A percentile compares a stretch with the other conserved stretches of the same genome.
Evolutionary conservation across 2,113 vertebrate species (phyloP).

Genomic region (Rhipidura dahli): DNA sequence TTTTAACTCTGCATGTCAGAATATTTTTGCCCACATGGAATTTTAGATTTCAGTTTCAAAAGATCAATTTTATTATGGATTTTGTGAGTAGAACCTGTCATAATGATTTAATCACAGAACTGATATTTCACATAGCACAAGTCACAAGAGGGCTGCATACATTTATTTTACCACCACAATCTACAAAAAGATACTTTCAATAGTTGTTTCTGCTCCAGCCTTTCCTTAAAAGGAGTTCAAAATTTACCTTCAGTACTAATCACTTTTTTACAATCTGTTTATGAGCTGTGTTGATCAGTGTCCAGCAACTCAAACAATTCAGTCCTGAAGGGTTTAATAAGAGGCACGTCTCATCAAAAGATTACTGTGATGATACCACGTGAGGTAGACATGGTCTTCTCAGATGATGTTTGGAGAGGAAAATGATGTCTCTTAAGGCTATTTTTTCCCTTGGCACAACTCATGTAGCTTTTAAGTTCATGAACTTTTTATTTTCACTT

Average conservation of each 20-base stretch:
- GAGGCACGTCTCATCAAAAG: neutral
- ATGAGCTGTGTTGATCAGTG: neutral
- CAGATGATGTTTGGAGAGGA: neutral
- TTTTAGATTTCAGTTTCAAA: neutral
- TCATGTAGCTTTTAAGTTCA: neutral
- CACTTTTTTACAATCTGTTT: neutral
- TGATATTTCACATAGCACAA: neutral
- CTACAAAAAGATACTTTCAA: neutral
- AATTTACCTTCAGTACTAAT: neutral
- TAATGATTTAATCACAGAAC: neutral
- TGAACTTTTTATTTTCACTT: neutral
- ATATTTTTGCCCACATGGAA: neutral
- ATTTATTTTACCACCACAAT: neutral
- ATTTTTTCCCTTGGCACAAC: neutral
- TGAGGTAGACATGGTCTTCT: neutral
- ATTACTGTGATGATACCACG: neutral
- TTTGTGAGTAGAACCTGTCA: neutral
- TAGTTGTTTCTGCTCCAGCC: neutral
- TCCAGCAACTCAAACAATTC: neutral
- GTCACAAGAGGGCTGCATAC: neutral
- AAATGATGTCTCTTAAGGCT: neutral
- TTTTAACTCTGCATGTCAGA: neutral
- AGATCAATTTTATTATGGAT: neutral
- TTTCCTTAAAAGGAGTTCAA: neutral
- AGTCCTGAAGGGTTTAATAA: neutral